Evolutionary conservation across 1,140 invertebrate species (phyloP).

Genomic region (Atta cephalotes): DNA sequence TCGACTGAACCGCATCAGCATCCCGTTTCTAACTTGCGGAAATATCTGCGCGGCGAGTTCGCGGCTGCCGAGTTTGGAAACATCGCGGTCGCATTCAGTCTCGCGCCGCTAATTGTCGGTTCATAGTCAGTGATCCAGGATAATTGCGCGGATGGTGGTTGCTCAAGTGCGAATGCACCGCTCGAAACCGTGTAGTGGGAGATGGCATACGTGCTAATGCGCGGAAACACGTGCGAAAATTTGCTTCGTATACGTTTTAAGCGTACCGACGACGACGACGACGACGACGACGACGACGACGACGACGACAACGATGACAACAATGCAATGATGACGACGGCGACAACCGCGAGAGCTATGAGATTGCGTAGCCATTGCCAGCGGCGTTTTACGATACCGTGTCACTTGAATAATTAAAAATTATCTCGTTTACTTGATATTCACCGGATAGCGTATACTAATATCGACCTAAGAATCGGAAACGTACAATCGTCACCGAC

Average conservation of each 20-base stretch:
- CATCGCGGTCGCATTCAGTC: constrained; percentile 40
- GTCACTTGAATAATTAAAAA: constrained; percentile 75
- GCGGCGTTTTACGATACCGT: constrained; percentile 12
- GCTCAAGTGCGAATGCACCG: constrained; percentile 23
- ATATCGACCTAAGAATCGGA: background rate
- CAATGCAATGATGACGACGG: background rate
- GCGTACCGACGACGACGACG: background rate
- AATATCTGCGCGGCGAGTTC: constrained; percentile 13
- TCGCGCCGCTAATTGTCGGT: constrained; percentile 55
- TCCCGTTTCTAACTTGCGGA: constrained; percentile 28
- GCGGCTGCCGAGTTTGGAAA: constrained; percentile 32
- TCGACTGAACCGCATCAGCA: background rate
- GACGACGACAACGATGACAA: background rate
- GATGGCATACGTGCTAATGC: constrained; percentile 54
- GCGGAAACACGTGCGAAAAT: constrained; percentile 41
- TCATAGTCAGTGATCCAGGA: constrained; percentile 62
- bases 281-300: background rate
- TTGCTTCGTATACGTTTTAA: constrained; percentile 7
- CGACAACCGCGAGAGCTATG: background rate
- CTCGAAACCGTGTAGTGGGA: constrained; percentile 15
- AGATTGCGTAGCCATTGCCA: background rate
- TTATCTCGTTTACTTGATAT: constrained; percentile 5
- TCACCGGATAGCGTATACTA: background rate
- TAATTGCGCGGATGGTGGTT: constrained; percentile 39
- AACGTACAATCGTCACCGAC: constrained; percentile 51